A percentile compares a stretch with the other conserved stretches of the same genome.
These are phyloP conservation scores for Echinarachnius parma DNA, from an alignment of 53 echinoderm and acorn worm species.

Conservation along the genomic window DNA sequence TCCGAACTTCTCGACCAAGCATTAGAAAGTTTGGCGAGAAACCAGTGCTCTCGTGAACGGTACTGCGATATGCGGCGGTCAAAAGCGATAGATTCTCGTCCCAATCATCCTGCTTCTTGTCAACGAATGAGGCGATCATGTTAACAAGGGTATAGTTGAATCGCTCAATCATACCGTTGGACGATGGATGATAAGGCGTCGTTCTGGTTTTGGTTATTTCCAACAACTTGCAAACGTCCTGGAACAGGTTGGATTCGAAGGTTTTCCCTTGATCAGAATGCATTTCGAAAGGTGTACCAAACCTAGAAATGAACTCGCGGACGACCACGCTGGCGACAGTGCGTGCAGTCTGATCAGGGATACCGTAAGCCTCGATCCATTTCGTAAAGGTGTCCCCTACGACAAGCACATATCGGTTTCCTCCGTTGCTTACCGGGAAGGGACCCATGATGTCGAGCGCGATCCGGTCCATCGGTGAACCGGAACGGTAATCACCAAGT, in stretches of 20 bases:
- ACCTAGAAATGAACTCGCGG: conserved; percentile 56
- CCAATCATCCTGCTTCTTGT: conserved; percentile 52
- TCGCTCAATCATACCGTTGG: conserved; percentile 64
- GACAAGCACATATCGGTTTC: conserved; percentile 59
- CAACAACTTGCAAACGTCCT: conserved; percentile 53
- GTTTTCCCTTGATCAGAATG: conserved; percentile 71
- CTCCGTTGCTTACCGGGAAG: conserved; percentile 42
- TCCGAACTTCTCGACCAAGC: conserved; percentile 60
- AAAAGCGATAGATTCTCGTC: conserved; percentile 56
- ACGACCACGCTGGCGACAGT: conserved; percentile 54
- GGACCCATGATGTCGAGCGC: conserved; percentile 69
- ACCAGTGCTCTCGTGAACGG: conserved; percentile 49
- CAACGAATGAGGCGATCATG: conserved; percentile 54
- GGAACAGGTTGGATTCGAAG: conserved; percentile 57
- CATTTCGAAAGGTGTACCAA: conserved; percentile 49
- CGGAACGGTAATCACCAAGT: conserved; percentile 43
- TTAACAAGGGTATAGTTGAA: conserved; percentile 53
- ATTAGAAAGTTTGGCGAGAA: conserved; percentile 58
- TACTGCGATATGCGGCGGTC: conserved; percentile 62
- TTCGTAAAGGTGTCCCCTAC: conserved; percentile 56
- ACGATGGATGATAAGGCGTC: conserved; percentile 55
- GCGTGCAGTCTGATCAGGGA: conserved; percentile 57
- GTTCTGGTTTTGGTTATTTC: conserved; percentile 60
- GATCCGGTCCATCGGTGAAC: conserved; percentile 62
- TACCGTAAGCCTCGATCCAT: conserved; percentile 70